A percentile compares a stretch with the other conserved stretches of the same genome.
phyloP scores from a whole-genome alignment of 2,888 invertebrate genomes.

The Troilus luridus region DNA sequence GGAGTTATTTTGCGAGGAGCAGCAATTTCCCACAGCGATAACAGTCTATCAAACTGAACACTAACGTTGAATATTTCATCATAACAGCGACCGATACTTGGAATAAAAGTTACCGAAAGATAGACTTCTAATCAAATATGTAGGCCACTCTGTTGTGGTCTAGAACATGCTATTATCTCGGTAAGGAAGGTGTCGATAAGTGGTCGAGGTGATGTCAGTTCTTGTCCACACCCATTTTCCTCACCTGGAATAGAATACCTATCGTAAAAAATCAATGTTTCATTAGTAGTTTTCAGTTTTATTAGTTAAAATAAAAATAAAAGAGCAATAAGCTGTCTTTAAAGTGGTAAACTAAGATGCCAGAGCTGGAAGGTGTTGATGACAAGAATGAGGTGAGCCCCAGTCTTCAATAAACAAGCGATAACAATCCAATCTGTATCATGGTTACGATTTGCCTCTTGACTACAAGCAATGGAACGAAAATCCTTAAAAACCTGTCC shows the following conservation, averaged over 20 bases:
- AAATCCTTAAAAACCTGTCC: too few species aligned
- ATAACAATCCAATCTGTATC: too few species aligned
- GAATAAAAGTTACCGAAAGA: conserved; percentile 10
- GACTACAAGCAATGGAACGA: too few species aligned
- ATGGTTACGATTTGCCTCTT: too few species aligned
- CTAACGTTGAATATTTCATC: not conserved
- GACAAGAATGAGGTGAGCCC: too few species aligned
- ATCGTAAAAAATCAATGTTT: not conserved
- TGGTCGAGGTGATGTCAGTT: not conserved
- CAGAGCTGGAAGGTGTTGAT: too few species aligned
- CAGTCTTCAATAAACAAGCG: too few species aligned
- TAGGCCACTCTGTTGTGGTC: not conserved
- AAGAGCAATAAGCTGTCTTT: too few species aligned
- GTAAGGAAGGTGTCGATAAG: not conserved
- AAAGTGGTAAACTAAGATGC: too few species aligned
- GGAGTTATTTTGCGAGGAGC: not conserved
- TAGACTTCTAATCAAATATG: not conserved
- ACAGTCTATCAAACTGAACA: not conserved
- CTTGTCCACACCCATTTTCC: not conserved
- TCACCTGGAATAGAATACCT: not conserved
- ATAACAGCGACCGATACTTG: not conserved
- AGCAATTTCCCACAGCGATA: not conserved
- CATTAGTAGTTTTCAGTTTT: not conserved
- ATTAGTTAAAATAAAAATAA: too few species aligned
- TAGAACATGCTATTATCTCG: not conserved